A percentile compares a stretch with the other conserved stretches of the same genome.
Conservation (phyloP, 2,113 vertebrate species). For the Alligator mississippiensis region DNA sequence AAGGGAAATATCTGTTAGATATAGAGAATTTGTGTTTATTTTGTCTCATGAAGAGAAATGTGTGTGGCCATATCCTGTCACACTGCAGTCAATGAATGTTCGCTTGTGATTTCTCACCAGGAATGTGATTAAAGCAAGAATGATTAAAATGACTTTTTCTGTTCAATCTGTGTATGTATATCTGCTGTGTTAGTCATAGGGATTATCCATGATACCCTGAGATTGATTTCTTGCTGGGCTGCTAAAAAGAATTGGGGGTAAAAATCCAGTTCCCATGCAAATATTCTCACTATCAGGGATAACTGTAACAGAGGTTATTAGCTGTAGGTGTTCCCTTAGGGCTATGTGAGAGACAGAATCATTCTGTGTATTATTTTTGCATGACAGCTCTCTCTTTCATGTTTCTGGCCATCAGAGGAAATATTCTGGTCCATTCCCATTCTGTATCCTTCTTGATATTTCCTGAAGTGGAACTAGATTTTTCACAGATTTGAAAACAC, state of each 20-base stretch:
- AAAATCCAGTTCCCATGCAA: not conserved
- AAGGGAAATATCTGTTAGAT: not conserved
- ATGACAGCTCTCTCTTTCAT: not conserved
- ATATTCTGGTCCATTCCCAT: not conserved
- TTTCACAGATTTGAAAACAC: not conserved
- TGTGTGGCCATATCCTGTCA: not conserved
- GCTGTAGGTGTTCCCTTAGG: not conserved
- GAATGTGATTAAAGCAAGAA: conserved; percentile 33
- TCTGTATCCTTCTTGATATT: not conserved
- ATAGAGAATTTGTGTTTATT: not conserved
- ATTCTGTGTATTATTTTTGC: not conserved
- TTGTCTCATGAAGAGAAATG: not conserved
- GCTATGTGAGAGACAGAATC: not conserved
- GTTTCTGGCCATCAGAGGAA: not conserved
- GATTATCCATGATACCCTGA: not conserved
- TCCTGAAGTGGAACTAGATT: not conserved
- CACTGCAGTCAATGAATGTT: not conserved
- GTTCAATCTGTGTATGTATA: not conserved
- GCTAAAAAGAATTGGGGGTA: not conserved
- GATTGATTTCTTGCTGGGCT: not conserved
- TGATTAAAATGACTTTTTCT: conserved; percentile 40
- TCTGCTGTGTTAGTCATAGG: not conserved
- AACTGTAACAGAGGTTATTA: not conserved
- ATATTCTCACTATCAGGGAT: not conserved
- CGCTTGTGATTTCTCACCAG: not conserved